Conservation (phyloP, 2,888 invertebrate species). For the Caenorhabditis wallacei region DNA sequence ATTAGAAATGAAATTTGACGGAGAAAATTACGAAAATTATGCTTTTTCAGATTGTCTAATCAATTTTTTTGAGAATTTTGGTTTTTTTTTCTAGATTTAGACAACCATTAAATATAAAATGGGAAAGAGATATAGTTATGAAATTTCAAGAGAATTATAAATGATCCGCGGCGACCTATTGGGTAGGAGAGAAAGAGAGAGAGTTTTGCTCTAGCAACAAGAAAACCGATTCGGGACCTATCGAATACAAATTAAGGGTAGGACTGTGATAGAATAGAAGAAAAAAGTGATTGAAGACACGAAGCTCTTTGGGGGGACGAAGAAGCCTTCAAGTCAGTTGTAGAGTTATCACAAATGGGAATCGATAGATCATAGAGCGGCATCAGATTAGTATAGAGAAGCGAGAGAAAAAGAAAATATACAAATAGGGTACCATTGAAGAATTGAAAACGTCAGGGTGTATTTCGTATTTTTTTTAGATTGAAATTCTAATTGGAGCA, state of each 20-base stretch:
- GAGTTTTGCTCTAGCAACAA: slow-evolving; percentile 55
- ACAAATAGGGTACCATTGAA: slow-evolving; percentile 41
- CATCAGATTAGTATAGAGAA: slow-evolving; percentile 1
- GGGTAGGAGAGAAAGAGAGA: background rate
- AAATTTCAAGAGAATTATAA: slow-evolving; percentile 37
- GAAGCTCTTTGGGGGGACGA: slow-evolving; percentile 15
- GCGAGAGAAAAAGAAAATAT: slow-evolving; percentile 5
- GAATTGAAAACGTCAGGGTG: slow-evolving; percentile 1
- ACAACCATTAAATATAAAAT: background rate
- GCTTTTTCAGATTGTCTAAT: background rate
- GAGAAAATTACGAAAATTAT: slow-evolving; percentile 11
- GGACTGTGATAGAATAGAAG: slow-evolving; percentile 23
- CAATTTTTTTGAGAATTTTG: slow-evolving; percentile 26
- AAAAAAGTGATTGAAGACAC: slow-evolving; percentile 30
- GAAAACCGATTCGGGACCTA: slow-evolving; percentile 37
- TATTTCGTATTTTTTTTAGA: no score
- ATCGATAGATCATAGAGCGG: slow-evolving; percentile 38
- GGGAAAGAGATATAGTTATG: slow-evolving; percentile 31
- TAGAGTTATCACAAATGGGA: slow-evolving; percentile 46
- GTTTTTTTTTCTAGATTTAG: slow-evolving; percentile 18
- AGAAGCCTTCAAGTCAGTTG: slow-evolving; percentile 3
- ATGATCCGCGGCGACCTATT: slow-evolving; percentile 59
- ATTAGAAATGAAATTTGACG: slow-evolving; percentile 24
- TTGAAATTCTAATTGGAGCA: slow-evolving; percentile 54
- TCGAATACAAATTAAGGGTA: slow-evolving; percentile 50